phyloP scores from a whole-genome alignment of 2,888 invertebrate species.

The Agonopterix heracliana region DNA sequence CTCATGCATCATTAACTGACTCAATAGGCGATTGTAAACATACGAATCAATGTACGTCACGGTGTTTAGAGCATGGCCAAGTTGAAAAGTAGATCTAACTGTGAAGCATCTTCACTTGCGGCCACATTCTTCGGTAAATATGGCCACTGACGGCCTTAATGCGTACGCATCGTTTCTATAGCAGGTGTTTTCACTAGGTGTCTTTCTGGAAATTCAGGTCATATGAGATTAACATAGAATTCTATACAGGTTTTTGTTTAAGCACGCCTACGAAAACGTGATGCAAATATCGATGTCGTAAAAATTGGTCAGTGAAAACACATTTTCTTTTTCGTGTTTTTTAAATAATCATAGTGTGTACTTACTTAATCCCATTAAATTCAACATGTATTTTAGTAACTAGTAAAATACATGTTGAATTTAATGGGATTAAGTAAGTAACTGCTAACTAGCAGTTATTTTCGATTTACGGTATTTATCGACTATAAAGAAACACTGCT shows the following conservation, averaged over 20 bases:
- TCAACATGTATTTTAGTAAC: no score
- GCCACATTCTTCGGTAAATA: constrained; percentile 40
- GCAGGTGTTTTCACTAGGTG: constrained; percentile 2
- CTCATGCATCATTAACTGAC: constrained; percentile 27
- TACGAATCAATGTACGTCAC: constrained; percentile 23
- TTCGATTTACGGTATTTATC: no score
- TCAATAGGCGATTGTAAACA: constrained; percentile 16
- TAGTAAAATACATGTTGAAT: no score
- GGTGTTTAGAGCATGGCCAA: constrained; percentile 37
- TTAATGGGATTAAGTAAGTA: no score
- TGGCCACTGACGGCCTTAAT: constrained; percentile 36
- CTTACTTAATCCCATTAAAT: no score
- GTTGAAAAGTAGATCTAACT: constrained; percentile 61
- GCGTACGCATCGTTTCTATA: constrained; percentile 19
- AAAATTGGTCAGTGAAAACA: no score
- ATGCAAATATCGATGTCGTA: no score
- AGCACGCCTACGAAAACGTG: no score
- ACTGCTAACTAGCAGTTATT: no score
- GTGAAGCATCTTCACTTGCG: constrained; percentile 45
- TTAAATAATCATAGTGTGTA: no score
- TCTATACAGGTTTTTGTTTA: not conserved
- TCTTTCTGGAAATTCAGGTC: constrained; percentile 2
- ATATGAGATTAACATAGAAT: constrained; percentile 6
- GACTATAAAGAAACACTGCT: no score
- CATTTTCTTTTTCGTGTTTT: no score